Evolutionary conservation across 2,888 invertebrate genomes (phyloP), one percentile per base, ranked within the genome.

Genomic region (Lydus trimaculatus): DNA sequence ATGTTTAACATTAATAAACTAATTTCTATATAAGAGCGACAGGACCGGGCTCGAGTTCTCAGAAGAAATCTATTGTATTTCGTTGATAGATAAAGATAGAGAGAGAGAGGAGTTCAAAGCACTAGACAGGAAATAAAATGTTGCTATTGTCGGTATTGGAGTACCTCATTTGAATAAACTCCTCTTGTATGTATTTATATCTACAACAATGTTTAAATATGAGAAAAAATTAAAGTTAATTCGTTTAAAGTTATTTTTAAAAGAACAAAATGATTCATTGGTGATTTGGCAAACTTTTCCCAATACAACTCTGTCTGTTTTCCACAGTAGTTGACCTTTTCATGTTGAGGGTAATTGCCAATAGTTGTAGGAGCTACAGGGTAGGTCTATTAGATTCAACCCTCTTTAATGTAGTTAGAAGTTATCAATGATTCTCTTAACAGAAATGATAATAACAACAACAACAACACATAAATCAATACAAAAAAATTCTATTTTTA

Each of bases 1-100:
- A 63, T 52, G 48, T 63, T 63, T 23, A 52, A 56, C 58, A 60
- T 67, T 64, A 63, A 67, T 43, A 67, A 64, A 23, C 63, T 67
- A n/a, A 67, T 67, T 63, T 63, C 59, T 31, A 11, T 23, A 52
- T 20, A 20, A 6, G 43, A 8, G 43, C 1, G 48, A 52, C 48
- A 52, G 48, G 20, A 20, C 48, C 48, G 48, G 43, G 20, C 48
- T 52, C 23, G 4, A 52, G 20, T 52, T 52, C 48, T 52, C 48
- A 23, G 48, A 52, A 52, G 2, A 20, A 2, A 52, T 23, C 48
- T 20, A 52, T 52, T 52, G 48, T 52, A 23, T 7, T 52, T 8
- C 4, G n/a, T 48, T n/a, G 15, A 39, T 39, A 4, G 33, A 11
- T 36, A 13, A 36, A 43, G n/a, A 39, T 15, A 15, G 39, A 39